Conservation (phyloP, 2,888 invertebrate species). For the Fissipunctia ypsillon region DNA sequence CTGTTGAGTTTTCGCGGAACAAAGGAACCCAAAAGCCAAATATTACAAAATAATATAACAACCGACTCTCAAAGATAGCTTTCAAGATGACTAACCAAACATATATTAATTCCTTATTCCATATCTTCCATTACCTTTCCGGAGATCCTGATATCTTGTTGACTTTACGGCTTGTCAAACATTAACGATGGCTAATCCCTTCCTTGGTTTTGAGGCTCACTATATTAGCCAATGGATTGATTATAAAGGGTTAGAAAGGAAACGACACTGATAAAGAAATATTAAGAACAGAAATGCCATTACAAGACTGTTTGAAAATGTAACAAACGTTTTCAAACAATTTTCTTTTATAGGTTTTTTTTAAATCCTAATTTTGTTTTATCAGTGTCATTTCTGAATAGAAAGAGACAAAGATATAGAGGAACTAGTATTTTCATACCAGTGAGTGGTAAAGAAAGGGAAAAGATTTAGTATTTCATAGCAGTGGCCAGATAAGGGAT, state of each 20-base stretch:
- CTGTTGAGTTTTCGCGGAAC: background rate
- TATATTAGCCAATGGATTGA: constrained; percentile 27
- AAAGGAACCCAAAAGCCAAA: background rate
- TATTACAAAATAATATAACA: background rate
- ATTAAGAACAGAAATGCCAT: background rate
- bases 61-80: background rate
- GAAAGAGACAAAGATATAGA: background rate
- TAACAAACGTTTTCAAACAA: no score
- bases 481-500: constrained; percentile 7
- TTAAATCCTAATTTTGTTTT: no score
- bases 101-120: constrained; percentile 10
- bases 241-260: constrained; percentile 13
- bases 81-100: background rate
- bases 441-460: background rate
- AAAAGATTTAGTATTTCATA: background rate
- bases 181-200: constrained; percentile 15
- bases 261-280: background rate
- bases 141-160: background rate
- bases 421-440: background rate
- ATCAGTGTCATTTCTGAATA: background rate
- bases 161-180: constrained; percentile 7
- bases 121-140: background rate
- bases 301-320: no score
- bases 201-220: background rate
- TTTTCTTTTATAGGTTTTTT: no score